Evolutionary conservation across 1,140 invertebrate genomes (phyloP).

Genomic region (Heliconius eleuchia): DNA sequence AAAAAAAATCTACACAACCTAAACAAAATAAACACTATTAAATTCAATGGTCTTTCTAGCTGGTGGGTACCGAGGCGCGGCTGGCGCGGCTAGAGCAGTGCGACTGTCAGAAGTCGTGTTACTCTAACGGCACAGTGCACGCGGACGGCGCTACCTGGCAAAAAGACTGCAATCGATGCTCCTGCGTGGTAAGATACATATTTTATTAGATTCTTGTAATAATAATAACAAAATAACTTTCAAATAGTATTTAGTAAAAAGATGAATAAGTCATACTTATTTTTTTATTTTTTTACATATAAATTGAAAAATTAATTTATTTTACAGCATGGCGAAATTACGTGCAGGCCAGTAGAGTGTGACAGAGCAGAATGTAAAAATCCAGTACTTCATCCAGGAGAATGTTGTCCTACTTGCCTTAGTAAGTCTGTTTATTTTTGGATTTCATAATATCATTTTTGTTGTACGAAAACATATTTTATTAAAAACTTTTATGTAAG

Average conservation of each 20-base stretch:
- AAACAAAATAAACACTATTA: no score
- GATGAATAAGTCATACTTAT: no score
- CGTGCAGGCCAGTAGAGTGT: slow-evolving; percentile 90
- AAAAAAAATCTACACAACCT: no score
- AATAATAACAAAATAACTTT: no score
- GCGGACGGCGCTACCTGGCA: slow-evolving; percentile 92
- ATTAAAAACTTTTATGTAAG: no score
- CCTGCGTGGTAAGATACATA: slow-evolving; percentile 86
- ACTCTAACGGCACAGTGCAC: slow-evolving; percentile 88
- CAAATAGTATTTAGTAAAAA: no score
- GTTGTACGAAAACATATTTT: no score
- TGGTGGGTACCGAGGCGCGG: slow-evolving; percentile 88
- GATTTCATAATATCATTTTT: background rate
- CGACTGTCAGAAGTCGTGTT: slow-evolving; percentile 94
- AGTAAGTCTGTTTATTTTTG: slow-evolving; percentile 84
- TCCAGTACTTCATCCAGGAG: slow-evolving; percentile 87
- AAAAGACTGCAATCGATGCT: slow-evolving; percentile 90
- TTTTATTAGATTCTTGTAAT: background rate
- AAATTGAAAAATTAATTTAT: background rate
- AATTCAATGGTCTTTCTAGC: slow-evolving; percentile 76
- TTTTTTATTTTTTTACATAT: background rate
- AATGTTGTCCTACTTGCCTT: slow-evolving; percentile 93
- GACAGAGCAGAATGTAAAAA: slow-evolving; percentile 88
- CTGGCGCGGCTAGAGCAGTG: slow-evolving; percentile 91
- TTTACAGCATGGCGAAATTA: slow-evolving; percentile 89